A percentile compares a stretch with the other conserved stretches of the same genome.
Conservation (phyloP, 37 sponge, comb jelly and placozoan species). For the Petrosia ficiformis region DNA sequence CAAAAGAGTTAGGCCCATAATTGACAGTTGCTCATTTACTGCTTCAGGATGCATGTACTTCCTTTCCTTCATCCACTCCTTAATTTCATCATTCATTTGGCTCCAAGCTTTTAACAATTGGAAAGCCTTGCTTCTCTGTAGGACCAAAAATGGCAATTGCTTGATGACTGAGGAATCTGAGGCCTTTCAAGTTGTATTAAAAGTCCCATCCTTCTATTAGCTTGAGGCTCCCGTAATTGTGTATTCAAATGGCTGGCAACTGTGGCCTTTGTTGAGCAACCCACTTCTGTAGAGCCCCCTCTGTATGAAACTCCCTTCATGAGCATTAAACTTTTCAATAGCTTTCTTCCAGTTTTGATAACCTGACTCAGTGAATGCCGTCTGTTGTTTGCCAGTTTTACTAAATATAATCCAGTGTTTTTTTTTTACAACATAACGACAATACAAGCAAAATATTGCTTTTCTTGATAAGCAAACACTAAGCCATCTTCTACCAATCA, state of each 20-base stretch:
- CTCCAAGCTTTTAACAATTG: too few species aligned
- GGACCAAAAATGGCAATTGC: not conserved
- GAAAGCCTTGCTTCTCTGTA: not conserved
- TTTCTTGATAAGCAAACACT: not conserved
- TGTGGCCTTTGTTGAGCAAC: not conserved
- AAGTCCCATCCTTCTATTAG: not conserved
- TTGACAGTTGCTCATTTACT: constrained; percentile 62
- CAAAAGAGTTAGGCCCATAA: constrained; percentile 38
- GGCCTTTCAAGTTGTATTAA: not conserved
- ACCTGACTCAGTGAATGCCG: not conserved
- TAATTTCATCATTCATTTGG: too few species aligned
- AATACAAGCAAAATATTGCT: not conserved
- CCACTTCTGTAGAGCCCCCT: not conserved
- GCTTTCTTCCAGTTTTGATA: not conserved
- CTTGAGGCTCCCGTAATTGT: not conserved
- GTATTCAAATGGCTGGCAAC: not conserved
- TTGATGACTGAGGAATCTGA: not conserved
- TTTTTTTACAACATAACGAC: not conserved
- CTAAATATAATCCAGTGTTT: not conserved
- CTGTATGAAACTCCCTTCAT: not conserved
- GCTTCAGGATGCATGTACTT: constrained; percentile 29
- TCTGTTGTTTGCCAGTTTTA: not conserved
- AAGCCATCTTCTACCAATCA: not conserved
- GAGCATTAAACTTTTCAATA: not conserved
- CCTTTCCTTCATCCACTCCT: constrained; percentile 12